Base-by-base conservation (phyloP, 2,113 vertebrate species). In the Oxyruncus cristatus region DNA sequence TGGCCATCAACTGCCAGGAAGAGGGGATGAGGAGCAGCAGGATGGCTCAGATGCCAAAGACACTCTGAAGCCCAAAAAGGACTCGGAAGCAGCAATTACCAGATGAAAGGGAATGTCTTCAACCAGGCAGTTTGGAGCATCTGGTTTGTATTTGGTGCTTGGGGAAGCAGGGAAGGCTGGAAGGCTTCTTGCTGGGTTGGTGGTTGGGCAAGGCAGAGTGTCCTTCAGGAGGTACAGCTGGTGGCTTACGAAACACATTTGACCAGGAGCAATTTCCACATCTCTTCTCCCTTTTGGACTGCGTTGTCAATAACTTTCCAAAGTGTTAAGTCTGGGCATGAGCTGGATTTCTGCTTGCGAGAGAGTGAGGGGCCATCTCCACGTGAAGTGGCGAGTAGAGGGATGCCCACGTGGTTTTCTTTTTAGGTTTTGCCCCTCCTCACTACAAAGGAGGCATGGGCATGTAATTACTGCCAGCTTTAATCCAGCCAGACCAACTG, bases 401-500 rank as follows among this genome's bases (percentile, higher is more conserved):
- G 39, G 53, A 14, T 10, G 20, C 15, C 10, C 46, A 21, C 0
- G 0, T 2, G 14, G 24, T 89, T 94, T 93, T 78, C 72, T 84
- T 89, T 91, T 63, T 47, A 44, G 4, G 2, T 83, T 86, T 86
- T 27, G 5, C 67, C 70, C 35, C 75, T 92, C 88, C 82, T 86
- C 0, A 0, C 73, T 91, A 3, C 68, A 53, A 76, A 86, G 73
- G 85, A 88, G 61, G 27, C 79, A 72, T 21, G 70, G 76, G 73
- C 56, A 33, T 85, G 49, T 91, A 90, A 92, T 96, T 91, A 87
- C 37, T 0, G 0, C 32, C 37, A 4, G 70, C 74, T 89, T 91
- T 92, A 95, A 81, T 89, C 81, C 89, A 82, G 70, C 81, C 91
- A 93, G 74, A 89, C 88, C 96, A 92, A 95, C 72, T 83, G 76